Evolutionary conservation across 2,888 invertebrate species (phyloP).

Genomic region (Pollenia angustigena): DNA sequence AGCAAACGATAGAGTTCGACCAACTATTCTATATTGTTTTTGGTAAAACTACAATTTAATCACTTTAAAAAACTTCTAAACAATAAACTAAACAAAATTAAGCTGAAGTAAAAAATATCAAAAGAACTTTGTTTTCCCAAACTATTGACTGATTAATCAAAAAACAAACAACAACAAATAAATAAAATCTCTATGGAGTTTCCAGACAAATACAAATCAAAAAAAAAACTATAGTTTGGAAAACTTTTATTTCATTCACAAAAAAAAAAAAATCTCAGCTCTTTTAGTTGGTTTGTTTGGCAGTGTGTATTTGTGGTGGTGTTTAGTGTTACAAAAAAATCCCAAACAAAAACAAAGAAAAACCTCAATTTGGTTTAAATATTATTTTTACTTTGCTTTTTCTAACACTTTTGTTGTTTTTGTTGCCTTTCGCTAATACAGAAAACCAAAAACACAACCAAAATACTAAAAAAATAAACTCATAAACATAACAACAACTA

Average conservation of each 20-base stretch:
- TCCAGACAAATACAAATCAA: not conserved
- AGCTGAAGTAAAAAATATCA: not conserved
- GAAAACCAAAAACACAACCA: slow-evolving; percentile 8
- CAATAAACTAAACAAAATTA: not conserved
- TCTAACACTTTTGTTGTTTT: not conserved
- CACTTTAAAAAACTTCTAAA: not conserved
- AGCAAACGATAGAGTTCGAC: too few species aligned
- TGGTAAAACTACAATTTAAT: not conserved
- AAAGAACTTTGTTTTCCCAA: not conserved
- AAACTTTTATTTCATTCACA: not conserved
- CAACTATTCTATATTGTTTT: too few species aligned
- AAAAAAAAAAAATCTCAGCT: slow-evolving; percentile 15
- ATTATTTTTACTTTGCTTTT: not conserved
- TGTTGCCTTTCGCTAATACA: not conserved
- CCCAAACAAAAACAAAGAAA: slow-evolving; percentile 2
- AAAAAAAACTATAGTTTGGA: slow-evolving; percentile 7
- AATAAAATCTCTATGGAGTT: slow-evolving; percentile 36
- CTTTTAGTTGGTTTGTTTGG: slow-evolving; percentile 29
- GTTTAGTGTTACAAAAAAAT: slow-evolving; percentile 33
- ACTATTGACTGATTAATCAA: slow-evolving; percentile 14
- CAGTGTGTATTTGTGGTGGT: slow-evolving; percentile 18
- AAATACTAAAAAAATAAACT: not conserved
- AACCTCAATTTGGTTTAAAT: slow-evolving; percentile 36
- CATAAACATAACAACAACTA: not conserved
- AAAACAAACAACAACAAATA: slow-evolving; percentile 20